Base-by-base conservation (phyloP, 2,888 invertebrate genomes). In the Blera fallax region DNA sequence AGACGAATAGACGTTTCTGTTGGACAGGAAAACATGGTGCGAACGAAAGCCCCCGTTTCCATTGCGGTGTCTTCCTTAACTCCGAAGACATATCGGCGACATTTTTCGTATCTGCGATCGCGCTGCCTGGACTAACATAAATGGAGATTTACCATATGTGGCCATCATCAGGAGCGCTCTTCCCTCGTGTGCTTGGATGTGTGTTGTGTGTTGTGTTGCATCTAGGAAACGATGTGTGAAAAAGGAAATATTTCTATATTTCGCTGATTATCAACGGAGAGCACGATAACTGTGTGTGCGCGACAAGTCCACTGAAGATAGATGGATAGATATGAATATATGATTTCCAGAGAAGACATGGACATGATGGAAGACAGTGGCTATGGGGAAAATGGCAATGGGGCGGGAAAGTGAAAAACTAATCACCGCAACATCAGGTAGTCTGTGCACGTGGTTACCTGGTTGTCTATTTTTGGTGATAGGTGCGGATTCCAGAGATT, bases 221-320 rank as follows among this genome's bases (percentile, higher is more conserved):
- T 77, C 81, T 84, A 84, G 84, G 84, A 84, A 81, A 72, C 60
- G 85, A 85, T 81, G 85, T 85, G 85, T 85, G 85, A 85, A 85
- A 85, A 85, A 85, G 85, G 76, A 85, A 85, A 85, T 85, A 85
- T 85, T 85, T 76, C 76, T 85, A 81, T 77, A 85, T 85, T 81
- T 81, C 21, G 65, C 85, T 72, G 70, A 85, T 81, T 80, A 84
- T 72, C 70, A 77, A 76, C 70, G 69, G 56, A 79, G 74, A 79
- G 74, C 67, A 52, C 62, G 32, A 83, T 79, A 74, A 69, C 70
- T 80, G 80, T 74, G 79, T 67, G 70, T 77, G 54, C 43, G 60
- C 67, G 69, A 69, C 62, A 70, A 65, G 62, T 80, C 69, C 29
- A 48, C 65, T 40, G n/a, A n/a, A 65, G 73, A 54, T 60, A 11